Base-by-base conservation (phyloP, 2,113 vertebrate genomes). In the Carassius auratus region DNA sequence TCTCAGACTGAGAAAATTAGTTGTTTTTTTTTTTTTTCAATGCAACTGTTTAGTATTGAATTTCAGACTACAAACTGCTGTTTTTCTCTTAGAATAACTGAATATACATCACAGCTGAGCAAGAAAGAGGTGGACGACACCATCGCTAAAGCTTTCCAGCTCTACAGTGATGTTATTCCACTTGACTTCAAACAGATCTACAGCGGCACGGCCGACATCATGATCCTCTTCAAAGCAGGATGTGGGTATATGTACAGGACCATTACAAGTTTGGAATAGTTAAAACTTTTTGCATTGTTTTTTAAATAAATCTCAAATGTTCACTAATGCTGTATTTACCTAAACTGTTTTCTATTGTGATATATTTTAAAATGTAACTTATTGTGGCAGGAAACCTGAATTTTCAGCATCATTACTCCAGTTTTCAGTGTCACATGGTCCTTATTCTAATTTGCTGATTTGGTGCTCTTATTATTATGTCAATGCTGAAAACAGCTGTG, bases 91-190 rank as follows among this genome's bases (percentile, higher is more conserved):
- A 95, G 94, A 87, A 94, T 95, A 87, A 92, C 92, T 8, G 81
- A 69, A 36, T 95, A 95, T 86, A 93, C 93, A n/a, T 79, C 45
- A 38, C 89, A 94, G 81, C 84, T 94, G 90, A 89, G 33, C 21
- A 86, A 78, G 81, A 77, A 62, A 26, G 79, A 94, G 30, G 92
- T 94, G 48, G 93, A 95, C 17, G 2, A 36, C 5, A 91, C 89
- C 61, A 93, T 95, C 6, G 64, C 88, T 19, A 77, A 90, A 82
- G 94, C 94, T 15, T 93, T 95, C 78, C 81, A 93, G 81, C 81
- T 94, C 45, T 95, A 93, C 91, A 94, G 94, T 13, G 91, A 95
- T 23, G 86, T 95, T 52, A 94, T 92, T 79, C 93, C 93, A 0
- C 89, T 94, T 23, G 85, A 92, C 83, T 95, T 95, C 83, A 91